Percentiles rank a stretch among this genome's conserved stretches.
These are phyloP conservation scores for Adelges cooleyi DNA, from an alignment of 1,140 invertebrate genomes.

Conservation along the genomic window DNA sequence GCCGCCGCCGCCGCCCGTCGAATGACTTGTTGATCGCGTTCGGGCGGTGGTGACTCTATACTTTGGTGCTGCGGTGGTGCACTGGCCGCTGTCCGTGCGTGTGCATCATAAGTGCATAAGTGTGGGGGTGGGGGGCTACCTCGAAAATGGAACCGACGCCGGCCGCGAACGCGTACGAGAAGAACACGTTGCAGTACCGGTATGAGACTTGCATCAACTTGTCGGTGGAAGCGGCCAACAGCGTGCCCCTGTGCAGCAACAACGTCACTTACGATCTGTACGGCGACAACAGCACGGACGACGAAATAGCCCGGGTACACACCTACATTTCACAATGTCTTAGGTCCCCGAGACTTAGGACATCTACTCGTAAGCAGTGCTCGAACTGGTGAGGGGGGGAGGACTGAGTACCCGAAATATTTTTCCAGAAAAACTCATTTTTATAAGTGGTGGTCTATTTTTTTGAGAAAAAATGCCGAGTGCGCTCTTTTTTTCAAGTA, in stretches of 20 bases:
- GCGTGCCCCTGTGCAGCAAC: not conserved
- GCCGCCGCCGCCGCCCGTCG: not conserved
- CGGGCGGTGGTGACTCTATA: no score
- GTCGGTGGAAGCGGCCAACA: not conserved
- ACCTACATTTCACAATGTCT: no score
- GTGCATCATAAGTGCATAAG: not conserved
- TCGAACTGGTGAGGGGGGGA: no score
- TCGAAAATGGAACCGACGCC: not conserved
- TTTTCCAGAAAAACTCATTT: no score
- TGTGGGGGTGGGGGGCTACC: not conserved
- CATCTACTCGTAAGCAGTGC: no score
- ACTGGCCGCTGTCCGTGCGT: not conserved
- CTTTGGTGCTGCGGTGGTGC: no score
- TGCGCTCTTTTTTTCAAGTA: no score
- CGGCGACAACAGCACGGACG: constrained; percentile 2
- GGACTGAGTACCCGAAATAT: no score
- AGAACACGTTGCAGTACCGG: not conserved
- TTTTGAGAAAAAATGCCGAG: no score
- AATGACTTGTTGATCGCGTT: not conserved
- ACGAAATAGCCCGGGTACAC: constrained; percentile 5
- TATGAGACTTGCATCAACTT: not conserved
- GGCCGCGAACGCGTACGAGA: not conserved
- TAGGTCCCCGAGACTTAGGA: no score
- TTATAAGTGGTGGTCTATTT: no score
- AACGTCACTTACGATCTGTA: not conserved